A percentile compares a stretch with the other conserved stretches of the same genome.
Conservation (phyloP, 2,797 vertebrate genomes). For the Phaenicophaeus curvirostris region DNA sequence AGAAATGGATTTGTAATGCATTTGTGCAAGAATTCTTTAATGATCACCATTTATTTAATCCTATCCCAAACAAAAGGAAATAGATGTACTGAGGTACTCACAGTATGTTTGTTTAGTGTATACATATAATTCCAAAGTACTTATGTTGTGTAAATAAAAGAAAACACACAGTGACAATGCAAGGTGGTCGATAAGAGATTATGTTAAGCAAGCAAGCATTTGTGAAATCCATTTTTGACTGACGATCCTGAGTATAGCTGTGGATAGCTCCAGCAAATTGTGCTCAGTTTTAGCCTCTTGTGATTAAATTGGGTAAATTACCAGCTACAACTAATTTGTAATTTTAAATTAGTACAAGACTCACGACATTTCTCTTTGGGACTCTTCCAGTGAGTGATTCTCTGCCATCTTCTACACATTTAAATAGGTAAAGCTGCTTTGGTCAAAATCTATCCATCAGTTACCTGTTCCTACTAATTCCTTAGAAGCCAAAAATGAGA, state of each 20-base stretch:
- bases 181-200: not conserved
- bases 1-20: not conserved
- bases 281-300: not conserved
- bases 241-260: not conserved
- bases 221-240: conserved; percentile 22
- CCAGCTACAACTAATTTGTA: conserved; percentile 36
- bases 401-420: not conserved
- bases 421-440: conserved; percentile 4
- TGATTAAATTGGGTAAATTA: conserved; percentile 22
- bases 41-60: not conserved
- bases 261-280: not conserved
- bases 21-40: not conserved
- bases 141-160: not conserved
- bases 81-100: not conserved
- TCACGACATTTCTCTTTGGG: conserved; percentile 46
- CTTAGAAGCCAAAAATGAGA: not conserved
- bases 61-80: not conserved
- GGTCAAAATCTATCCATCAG: not conserved
- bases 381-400: conserved; percentile 17
- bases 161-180: not conserved
- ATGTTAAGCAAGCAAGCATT: not conserved
- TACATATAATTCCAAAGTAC: not conserved
- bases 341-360: conserved; percentile 54
- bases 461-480: not conserved
- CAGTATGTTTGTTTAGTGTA: not conserved